Percentiles rank a stretch among this genome's conserved stretches.
phyloP scores from a whole-genome alignment of 2,888 invertebrate species.

The Corythucha ciliata region DNA sequence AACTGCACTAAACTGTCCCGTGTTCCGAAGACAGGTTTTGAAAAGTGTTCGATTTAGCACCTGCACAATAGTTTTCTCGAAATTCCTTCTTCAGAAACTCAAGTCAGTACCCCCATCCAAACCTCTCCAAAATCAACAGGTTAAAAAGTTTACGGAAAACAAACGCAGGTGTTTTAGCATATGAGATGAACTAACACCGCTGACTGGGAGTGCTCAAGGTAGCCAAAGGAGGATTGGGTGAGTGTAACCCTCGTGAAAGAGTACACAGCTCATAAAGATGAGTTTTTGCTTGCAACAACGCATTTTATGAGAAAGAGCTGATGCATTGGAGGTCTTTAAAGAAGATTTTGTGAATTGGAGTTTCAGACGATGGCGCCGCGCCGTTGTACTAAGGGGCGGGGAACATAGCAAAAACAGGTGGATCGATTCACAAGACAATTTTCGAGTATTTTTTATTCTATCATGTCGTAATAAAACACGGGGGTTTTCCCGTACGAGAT shows the following conservation, averaged over 20 bases:
- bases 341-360: constrained; percentile 51
- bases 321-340: constrained; percentile 41
- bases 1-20: constrained; percentile 52
- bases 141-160: constrained; percentile 3
- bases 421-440: no score
- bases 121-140: background rate
- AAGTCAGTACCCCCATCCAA: constrained; percentile 35
- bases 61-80: constrained; percentile 50
- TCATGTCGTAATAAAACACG: no score
- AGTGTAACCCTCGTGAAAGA: constrained; percentile 44
- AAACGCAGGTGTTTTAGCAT: constrained; percentile 43
- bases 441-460: no score
- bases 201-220: constrained; percentile 49
- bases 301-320: background rate
- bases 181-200: constrained; percentile 46
- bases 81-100: constrained; percentile 44
- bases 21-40: constrained; percentile 52
- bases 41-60: constrained; percentile 54
- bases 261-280: constrained; percentile 55
- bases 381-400: constrained; percentile 54
- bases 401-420: constrained; percentile 57
- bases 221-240: constrained; percentile 50
- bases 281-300: constrained; percentile 9
- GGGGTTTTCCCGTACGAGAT: no score
- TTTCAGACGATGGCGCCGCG: constrained; percentile 47